phyloP scores from a whole-genome alignment of 2,113 vertebrate genomes.

The Cryptoleucopteryx plumbea region DNA sequence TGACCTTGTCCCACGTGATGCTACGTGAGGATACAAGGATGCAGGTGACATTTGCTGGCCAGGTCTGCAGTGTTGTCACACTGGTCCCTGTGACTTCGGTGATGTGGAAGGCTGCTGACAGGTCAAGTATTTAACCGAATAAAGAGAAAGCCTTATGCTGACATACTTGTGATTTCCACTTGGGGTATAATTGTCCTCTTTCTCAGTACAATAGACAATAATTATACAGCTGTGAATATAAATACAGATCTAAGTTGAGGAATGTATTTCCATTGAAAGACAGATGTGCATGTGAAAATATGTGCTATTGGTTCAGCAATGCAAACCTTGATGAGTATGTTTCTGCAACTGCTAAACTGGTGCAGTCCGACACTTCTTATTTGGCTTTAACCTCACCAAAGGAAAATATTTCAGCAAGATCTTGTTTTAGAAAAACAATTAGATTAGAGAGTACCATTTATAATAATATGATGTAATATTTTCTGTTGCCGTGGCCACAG shows the following conservation, averaged over 20 bases:
- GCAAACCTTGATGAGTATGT: neutral
- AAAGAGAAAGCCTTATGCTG: neutral
- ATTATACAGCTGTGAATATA: neutral
- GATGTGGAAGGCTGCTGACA: neutral
- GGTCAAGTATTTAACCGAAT: neutral
- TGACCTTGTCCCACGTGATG: neutral
- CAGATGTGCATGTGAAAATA: neutral
- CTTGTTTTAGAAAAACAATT: slow-evolving; percentile 15
- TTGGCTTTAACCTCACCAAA: neutral
- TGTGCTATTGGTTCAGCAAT: neutral
- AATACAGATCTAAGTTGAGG: neutral
- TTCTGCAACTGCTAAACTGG: neutral
- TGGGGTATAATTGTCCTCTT: neutral
- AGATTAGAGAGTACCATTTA: neutral
- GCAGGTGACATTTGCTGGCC: neutral
- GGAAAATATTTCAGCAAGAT: neutral
- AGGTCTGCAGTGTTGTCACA: neutral
- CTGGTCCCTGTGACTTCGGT: neutral
- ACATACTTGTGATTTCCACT: neutral
- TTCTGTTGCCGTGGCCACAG: neutral
- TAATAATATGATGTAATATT: slow-evolving; percentile 11
- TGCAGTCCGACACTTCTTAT: neutral
- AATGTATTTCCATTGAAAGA: neutral
- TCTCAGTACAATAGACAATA: neutral
- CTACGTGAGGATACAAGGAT: neutral